Evolutionary conservation across 2,113 vertebrate genomes (phyloP).

Genomic region (Heterotis niloticus): DNA sequence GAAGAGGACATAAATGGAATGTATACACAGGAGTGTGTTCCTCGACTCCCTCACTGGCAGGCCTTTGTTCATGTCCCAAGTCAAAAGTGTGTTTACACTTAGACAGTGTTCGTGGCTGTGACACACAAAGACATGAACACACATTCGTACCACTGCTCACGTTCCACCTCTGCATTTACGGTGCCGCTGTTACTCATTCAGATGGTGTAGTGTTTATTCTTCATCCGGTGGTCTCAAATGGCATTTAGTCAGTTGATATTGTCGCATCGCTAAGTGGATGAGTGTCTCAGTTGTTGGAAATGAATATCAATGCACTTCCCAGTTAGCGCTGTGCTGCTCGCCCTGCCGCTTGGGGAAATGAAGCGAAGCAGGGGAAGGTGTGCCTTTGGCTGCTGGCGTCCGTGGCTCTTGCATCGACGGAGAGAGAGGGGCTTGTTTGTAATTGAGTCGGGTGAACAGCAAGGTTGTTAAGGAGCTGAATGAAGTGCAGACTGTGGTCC

Average conservation of each 20-base stretch:
- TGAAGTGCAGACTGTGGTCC: not conserved
- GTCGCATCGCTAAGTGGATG: not conserved
- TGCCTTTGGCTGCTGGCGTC: not conserved
- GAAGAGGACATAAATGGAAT: not conserved
- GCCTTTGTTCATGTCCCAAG: not conserved
- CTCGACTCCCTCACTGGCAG: too few species aligned
- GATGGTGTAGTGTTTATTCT: not conserved
- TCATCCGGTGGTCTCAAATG: not conserved
- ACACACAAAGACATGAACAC: not conserved
- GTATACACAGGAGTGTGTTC: not conserved
- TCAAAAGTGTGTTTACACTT: not conserved
- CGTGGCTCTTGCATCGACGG: not conserved
- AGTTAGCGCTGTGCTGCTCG: not conserved
- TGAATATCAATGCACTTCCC: not conserved
- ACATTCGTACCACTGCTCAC: not conserved
- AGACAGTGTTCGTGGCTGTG: not conserved
- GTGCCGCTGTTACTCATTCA: not conserved
- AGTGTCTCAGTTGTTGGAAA: not conserved
- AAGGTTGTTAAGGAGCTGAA: not conserved
- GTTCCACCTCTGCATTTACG: too few species aligned
- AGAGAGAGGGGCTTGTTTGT: not conserved
- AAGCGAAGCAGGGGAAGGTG: not conserved
- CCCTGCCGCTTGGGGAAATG: not conserved
- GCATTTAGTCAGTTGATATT: not conserved
- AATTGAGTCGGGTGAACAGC: not conserved